Evolutionary conservation across 2,797 vertebrate species (phyloP).

Genomic region (Aldrovandia affinis): DNA sequence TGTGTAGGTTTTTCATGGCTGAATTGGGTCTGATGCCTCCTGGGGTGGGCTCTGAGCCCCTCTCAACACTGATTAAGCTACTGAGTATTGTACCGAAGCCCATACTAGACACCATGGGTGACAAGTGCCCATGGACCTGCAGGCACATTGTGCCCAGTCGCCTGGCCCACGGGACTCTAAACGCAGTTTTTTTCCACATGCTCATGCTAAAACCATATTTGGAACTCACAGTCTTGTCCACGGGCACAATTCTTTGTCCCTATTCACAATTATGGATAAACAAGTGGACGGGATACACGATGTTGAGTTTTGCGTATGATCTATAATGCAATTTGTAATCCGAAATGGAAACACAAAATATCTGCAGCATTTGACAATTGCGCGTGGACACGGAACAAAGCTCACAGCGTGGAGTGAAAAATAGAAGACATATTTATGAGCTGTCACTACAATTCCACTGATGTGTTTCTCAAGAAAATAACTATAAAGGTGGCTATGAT

Average conservation of each 20-base stretch:
- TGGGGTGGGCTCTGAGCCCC: background rate
- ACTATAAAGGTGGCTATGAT: background rate
- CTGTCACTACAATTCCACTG: background rate
- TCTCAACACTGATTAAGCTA: conserved; percentile 38
- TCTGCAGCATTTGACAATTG: background rate
- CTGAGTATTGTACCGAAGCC: conserved; percentile 52
- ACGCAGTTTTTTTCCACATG: background rate
- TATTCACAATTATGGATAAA: background rate
- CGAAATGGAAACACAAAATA: background rate
- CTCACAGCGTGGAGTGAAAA: background rate
- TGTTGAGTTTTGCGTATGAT: background rate
- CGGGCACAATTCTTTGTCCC: background rate
- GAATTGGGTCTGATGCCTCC: conserved; percentile 2
- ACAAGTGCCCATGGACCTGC: conserved; percentile 42
- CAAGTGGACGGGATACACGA: background rate
- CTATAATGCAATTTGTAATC: background rate
- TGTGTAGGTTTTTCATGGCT: background rate
- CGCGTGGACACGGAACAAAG: background rate
- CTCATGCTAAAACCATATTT: background rate
- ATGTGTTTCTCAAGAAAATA: background rate
- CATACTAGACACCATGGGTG: conserved; percentile 57
- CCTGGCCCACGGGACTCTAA: conserved; percentile 18
- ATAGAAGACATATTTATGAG: background rate
- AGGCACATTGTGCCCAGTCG: conserved; percentile 45
- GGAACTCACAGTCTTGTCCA: background rate